Percentiles rank a stretch among this genome's conserved stretches.
phyloP scores from a whole-genome alignment of 2,888 invertebrate species.

The Myathropa florea region DNA sequence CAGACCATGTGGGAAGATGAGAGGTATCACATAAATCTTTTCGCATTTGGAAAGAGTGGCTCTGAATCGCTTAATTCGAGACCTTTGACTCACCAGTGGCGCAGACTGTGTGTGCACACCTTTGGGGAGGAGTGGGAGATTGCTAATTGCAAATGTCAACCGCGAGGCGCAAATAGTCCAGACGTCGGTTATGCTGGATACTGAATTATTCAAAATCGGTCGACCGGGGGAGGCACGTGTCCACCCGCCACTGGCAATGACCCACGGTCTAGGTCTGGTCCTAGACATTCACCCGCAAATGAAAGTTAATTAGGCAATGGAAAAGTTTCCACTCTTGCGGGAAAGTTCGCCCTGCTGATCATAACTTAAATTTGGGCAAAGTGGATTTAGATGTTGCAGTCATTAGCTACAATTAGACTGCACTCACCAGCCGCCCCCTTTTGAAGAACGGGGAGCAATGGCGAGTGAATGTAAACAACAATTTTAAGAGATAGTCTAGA shows the following conservation, averaged over 20 bases:
- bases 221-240: too few relatives aligned
- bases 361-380: neutral
- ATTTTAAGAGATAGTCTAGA: neutral
- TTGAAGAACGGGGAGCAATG: neutral
- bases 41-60: slow-evolving; percentile 47
- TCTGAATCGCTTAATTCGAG: slow-evolving; percentile 55
- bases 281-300: neutral
- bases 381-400: slow-evolving; percentile 20
- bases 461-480: neutral
- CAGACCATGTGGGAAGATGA: slow-evolving; percentile 65
- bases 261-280: too few relatives aligned
- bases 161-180: neutral
- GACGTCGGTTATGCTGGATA: neutral
- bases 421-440: neutral
- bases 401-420: slow-evolving; percentile 31
- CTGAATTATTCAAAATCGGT: too few relatives aligned
- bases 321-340: neutral
- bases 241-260: too few relatives aligned
- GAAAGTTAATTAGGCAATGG: slow-evolving; percentile 36
- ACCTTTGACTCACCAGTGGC: slow-evolving; percentile 58
- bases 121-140: neutral
- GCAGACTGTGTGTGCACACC: neutral
- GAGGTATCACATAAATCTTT: slow-evolving; percentile 61
- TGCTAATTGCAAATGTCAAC: slow-evolving; percentile 59
- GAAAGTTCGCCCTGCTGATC: neutral